phyloP scores from a whole-genome alignment of 2,888 invertebrate species.

The Neria commutata region DNA sequence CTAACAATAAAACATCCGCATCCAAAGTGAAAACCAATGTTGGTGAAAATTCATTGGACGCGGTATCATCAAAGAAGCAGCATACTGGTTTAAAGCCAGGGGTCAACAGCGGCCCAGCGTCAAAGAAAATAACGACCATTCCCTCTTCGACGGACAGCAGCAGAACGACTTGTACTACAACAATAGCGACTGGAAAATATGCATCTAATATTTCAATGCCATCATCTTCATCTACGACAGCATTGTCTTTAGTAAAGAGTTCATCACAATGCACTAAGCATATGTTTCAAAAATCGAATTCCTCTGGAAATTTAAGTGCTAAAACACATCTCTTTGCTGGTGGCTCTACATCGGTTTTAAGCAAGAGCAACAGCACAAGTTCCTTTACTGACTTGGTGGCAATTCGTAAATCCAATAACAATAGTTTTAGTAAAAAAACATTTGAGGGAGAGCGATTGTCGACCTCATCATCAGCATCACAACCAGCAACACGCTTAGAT shows the following conservation, averaged over 20 bases:
- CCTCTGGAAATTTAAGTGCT: constrained; percentile 56
- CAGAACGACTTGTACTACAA: background rate
- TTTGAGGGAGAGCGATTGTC: constrained; percentile 5
- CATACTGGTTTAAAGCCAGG: constrained; percentile 86
- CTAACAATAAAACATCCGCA: constrained; percentile 66
- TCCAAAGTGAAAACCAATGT: no score
- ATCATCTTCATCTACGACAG: constrained; percentile 62
- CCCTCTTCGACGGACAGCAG: constrained; percentile 6
- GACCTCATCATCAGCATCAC: constrained; percentile 37
- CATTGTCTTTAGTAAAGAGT: background rate
- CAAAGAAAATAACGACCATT: constrained; percentile 65
- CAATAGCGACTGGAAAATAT: constrained; percentile 63
- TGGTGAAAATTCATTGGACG: no score
- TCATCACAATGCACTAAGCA: constrained; percentile 39
- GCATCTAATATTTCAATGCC: constrained; percentile 83
- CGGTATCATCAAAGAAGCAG: no score
- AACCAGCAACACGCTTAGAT: constrained; percentile 51
- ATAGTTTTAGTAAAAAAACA: background rate
- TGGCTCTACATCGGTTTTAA: constrained; percentile 37
- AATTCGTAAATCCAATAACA: background rate
- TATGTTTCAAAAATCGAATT: constrained; percentile 60
- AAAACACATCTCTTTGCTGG: constrained; percentile 46
- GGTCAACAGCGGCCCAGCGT: constrained; percentile 85
- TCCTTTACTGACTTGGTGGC: constrained; percentile 43
- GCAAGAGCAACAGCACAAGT: constrained; percentile 59